phyloP scores from a whole-genome alignment of 2,113 vertebrate species.

The Oncorhynchus keta region DNA sequence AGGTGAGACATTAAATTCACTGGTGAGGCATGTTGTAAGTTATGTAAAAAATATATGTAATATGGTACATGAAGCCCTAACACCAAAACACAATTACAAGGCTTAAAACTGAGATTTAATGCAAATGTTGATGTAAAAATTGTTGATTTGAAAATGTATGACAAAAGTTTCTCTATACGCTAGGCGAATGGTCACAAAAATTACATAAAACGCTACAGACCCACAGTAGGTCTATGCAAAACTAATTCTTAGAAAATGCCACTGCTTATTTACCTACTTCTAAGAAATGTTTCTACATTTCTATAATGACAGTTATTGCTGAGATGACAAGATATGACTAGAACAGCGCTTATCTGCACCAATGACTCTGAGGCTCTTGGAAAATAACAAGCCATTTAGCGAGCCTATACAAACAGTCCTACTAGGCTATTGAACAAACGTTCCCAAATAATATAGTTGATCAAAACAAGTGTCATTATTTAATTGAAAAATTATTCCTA shows the following conservation, averaged over 20 bases:
- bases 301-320: conserved; percentile 27
- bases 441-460: neutral
- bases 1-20: too few relatives aligned
- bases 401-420: neutral
- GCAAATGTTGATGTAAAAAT: too few relatives aligned
- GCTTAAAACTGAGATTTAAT: too few relatives aligned
- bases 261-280: conserved; percentile 36
- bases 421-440: neutral
- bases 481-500: neutral
- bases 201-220: neutral
- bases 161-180: too few relatives aligned
- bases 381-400: neutral
- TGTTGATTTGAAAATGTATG: too few relatives aligned
- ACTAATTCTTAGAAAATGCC: neutral
- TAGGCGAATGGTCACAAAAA: too few relatives aligned
- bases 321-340: neutral
- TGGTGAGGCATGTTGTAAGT: too few relatives aligned
- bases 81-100: too few relatives aligned
- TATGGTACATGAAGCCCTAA: too few relatives aligned
- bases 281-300: conserved; percentile 16
- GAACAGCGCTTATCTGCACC: neutral
- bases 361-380: neutral
- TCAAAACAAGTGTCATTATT: neutral
- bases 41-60: too few relatives aligned
- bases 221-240: neutral